Evolutionary conservation across 2,797 vertebrate genomes (phyloP), one percentile per base, ranked within the genome.

Genomic region (Pseudomugil tenellus): DNA sequence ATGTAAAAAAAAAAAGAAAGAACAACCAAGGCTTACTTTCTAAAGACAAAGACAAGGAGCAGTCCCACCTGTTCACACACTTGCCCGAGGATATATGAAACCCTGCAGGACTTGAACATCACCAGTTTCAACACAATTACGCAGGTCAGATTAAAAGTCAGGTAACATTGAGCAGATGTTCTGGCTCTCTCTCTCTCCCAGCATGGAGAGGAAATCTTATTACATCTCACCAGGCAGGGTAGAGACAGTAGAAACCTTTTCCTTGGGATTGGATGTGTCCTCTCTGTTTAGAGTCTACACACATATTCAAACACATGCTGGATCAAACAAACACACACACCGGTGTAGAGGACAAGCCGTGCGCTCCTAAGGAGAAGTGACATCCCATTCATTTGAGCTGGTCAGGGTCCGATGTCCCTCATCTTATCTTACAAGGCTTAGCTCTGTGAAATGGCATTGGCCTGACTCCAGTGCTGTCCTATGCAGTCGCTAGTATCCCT

Each of bases 321-420:
- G 56, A 66, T 25, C 13, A 52, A 52, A 26, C 49, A 72, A 70
- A 56, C 25, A 63, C 41, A 51, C 68, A 51, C 68, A 79, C 70
- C 25, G 43, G 69, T 75, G 49, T 74, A 72, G 69, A 80, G 79
- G 88, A 82, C 83, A 60, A 83, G 81, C 64, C 84, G 66, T 61
- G 73, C 74, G 81, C 73, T 83, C 84, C 78, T 92, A 91, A 92
- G 76, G 87, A 90, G 81, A 91, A 91, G 85, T 91, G 92, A 92
- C 92, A 92, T 89, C 87, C 91, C 87, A 93, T 93, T 93, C 87
- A 90, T 92, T 93, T 91, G 84, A 89, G 81, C 83, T 78, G 90
- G 81, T 92, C 90, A 91, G 88, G 87, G 86, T 91, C 89, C 81
- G 87, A 90, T 91, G 86, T 89, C 86, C 81, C 79, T 87, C 84